Percentiles rank a stretch among this genome's conserved stretches.
Conservation (phyloP, 2,113 vertebrate genomes). For the Hemibagrus wyckioides region DNA sequence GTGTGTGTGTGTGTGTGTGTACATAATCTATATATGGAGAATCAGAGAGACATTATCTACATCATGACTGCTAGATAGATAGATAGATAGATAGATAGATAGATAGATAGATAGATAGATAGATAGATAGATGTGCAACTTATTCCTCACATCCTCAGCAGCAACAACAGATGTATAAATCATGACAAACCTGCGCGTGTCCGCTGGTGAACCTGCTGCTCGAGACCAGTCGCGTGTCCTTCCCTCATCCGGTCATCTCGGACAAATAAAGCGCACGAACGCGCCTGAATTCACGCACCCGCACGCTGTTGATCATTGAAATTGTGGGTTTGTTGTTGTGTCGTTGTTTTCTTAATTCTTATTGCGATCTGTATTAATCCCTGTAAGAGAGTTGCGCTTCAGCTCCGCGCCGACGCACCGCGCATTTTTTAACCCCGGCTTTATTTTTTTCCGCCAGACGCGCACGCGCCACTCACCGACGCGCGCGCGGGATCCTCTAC, state of each 20-base stretch:
- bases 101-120: background rate
- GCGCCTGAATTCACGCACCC: slow-evolving; percentile 17
- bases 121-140: background rate
- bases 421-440: slow-evolving; percentile 1
- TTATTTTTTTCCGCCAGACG: background rate
- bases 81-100: background rate
- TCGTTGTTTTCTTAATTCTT: background rate
- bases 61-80: background rate
- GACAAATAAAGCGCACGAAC: slow-evolving; percentile 24
- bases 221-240: slow-evolving; percentile 18
- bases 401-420: slow-evolving; percentile 13
- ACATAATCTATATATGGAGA: too few species aligned
- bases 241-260: slow-evolving; percentile 21
- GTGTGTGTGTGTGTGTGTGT: background rate
- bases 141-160: slow-evolving; percentile 3
- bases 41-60: background rate
- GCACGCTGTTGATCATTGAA: slow-evolving; percentile 11
- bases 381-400: slow-evolving; percentile 9
- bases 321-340: background rate
- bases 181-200: slow-evolving; percentile 14
- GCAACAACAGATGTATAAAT: slow-evolving; percentile 4
- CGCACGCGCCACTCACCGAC: slow-evolving; percentile 13
- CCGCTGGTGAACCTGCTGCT: slow-evolving; percentile 33
- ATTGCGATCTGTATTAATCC: background rate
- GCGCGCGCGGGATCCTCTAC: slow-evolving; percentile 1